These are phyloP conservation scores for Dicentrarchus labrax DNA, from an alignment of 2,113 vertebrate genomes.

Conservation along the genomic window DNA sequence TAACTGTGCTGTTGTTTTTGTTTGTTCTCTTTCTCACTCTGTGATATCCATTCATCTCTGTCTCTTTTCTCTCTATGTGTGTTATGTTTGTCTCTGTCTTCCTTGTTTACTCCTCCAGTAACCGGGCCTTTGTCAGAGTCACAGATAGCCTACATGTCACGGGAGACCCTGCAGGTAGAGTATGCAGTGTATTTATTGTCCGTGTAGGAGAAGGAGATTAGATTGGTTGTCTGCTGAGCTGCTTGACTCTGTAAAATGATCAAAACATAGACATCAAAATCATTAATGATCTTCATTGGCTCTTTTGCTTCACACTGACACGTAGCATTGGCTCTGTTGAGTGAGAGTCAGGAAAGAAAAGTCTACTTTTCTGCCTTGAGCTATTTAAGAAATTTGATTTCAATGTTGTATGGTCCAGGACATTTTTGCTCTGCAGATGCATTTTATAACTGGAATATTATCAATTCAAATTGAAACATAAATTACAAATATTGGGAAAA, in stretches of 20 bases:
- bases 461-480: not conserved
- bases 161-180: constrained; percentile 97
- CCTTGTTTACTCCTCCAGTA: constrained; percentile 80
- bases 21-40: not conserved
- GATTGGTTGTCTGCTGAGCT: not conserved
- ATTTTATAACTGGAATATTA: not conserved
- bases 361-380: too few species aligned
- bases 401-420: too few species aligned
- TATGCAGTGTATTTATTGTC: not conserved
- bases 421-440: too few species aligned
- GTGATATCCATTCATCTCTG: not conserved
- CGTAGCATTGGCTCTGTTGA: not conserved
- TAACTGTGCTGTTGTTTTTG: not conserved
- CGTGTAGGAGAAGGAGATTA: not conserved
- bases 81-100: not conserved
- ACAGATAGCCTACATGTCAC: constrained; percentile 98
- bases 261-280: not conserved
- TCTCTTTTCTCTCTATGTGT: not conserved
- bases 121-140: constrained; percentile 97
- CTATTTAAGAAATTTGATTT: not conserved
- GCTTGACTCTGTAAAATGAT: not conserved
- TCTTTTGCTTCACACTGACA: not conserved
- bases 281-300: not conserved
- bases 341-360: not conserved
- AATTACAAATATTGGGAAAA: not conserved